phyloP scores from a whole-genome alignment of 2,888 invertebrate genomes.

The Tiliacea aurago region DNA sequence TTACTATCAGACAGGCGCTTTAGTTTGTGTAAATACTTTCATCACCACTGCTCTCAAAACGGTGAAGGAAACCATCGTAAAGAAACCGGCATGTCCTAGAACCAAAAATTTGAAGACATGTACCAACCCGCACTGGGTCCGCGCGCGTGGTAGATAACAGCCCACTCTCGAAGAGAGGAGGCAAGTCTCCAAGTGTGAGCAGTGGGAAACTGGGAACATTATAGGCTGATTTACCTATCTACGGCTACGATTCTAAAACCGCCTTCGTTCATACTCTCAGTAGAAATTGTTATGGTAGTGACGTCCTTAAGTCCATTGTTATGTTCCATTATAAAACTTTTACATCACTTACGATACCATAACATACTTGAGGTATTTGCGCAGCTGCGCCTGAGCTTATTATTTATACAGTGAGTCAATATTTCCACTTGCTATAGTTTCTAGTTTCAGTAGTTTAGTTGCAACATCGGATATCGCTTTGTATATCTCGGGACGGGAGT shows the following conservation, averaged over 20 bases:
- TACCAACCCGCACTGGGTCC: no score
- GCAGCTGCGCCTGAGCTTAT: slow-evolving; percentile 58
- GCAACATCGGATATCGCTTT: slow-evolving; percentile 28
- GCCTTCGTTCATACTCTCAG: background rate
- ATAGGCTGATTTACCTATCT: no score
- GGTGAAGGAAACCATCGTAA: no score
- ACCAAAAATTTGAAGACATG: no score
- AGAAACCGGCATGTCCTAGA: no score
- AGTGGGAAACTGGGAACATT: no score
- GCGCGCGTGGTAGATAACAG: no score
- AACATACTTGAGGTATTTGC: slow-evolving; percentile 61
- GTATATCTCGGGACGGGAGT: background rate
- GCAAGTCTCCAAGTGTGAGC: no score
- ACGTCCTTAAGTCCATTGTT: background rate
- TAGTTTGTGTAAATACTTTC: no score
- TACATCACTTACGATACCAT: slow-evolving; percentile 49
- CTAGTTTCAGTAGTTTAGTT: slow-evolving; percentile 31
- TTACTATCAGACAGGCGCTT: no score
- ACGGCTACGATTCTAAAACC: background rate
- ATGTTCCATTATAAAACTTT: slow-evolving; percentile 15
- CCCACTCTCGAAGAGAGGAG: no score
- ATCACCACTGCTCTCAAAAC: no score
- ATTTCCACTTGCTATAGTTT: slow-evolving; percentile 31
- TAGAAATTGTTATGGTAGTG: background rate
- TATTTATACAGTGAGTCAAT: slow-evolving; percentile 54